Evolutionary conservation across 2,888 invertebrate species (phyloP).

Genomic region (Oscheius sp.): DNA sequence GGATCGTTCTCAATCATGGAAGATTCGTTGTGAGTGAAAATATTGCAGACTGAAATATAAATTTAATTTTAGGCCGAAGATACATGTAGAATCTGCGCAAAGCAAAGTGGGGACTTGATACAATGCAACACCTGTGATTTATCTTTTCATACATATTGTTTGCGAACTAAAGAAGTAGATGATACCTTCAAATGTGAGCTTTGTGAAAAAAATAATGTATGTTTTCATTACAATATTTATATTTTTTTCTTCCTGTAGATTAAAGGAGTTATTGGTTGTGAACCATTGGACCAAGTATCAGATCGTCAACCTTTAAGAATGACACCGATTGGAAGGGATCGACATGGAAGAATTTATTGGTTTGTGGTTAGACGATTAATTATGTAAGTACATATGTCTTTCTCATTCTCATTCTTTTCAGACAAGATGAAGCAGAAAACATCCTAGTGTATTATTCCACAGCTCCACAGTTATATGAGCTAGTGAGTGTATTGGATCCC

Average conservation of each 20-base stretch:
- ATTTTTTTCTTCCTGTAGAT: conserved; percentile 73
- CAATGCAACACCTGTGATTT: conserved; percentile 99
- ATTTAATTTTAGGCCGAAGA: conserved; percentile 71
- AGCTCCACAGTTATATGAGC: conserved; percentile 80
- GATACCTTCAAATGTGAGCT: conserved; percentile 90
- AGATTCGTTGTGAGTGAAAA: conserved; percentile 46
- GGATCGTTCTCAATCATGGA: conserved; percentile 84
- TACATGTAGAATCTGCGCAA: conserved; percentile 70
- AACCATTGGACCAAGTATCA: conserved; percentile 75
- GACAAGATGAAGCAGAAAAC: conserved; percentile 78
- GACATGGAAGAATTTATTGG: conserved; percentile 97
- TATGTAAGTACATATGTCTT: conserved; percentile 79
- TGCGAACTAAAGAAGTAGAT: conserved; percentile 85
- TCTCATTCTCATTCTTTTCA: conserved; percentile 70
- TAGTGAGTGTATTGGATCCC: conserved; percentile 71
- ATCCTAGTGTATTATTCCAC: conserved; percentile 89
- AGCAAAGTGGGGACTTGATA: conserved; percentile 84
- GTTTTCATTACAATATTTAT: conserved; percentile 2
- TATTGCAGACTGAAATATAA: background rate
- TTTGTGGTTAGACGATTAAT: conserved; percentile 90
- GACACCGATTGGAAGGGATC: conserved; percentile 91
- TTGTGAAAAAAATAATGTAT: conserved; percentile 86
- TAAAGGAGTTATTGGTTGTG: conserved; percentile 90
- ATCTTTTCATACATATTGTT: conserved; percentile 94
- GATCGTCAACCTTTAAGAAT: conserved; percentile 90